Percentiles rank a stretch among this genome's conserved stretches.
Evolutionary conservation across 1,140 invertebrate species (phyloP).

Genomic region (Watersipora subatra): DNA sequence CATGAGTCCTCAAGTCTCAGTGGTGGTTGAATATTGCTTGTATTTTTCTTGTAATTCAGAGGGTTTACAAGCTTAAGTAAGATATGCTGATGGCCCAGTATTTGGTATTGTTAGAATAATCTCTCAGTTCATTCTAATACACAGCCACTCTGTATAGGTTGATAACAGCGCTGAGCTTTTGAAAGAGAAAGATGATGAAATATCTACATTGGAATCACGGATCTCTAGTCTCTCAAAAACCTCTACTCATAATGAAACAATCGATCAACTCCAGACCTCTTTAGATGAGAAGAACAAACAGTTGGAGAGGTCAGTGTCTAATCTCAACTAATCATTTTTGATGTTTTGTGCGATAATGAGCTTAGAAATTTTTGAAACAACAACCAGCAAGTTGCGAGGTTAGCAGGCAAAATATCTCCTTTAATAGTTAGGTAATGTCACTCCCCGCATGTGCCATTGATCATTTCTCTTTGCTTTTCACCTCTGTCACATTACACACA

Average conservation of each 20-base stretch:
- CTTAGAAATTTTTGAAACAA: not conserved
- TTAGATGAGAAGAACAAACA: slow-evolving; percentile 93
- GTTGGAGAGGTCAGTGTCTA: slow-evolving; percentile 49
- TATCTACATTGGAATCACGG: slow-evolving; percentile 80
- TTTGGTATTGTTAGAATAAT: too few relatives aligned
- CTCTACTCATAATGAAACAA: slow-evolving; percentile 45
- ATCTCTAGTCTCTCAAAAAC: slow-evolving; percentile 49
- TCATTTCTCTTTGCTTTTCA: not conserved
- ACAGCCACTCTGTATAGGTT: slow-evolving; percentile 66
- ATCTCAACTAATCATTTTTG: not conserved
- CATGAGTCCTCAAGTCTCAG: not conserved
- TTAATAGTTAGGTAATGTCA: not conserved
- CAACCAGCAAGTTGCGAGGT: not conserved
- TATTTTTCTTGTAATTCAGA: not conserved
- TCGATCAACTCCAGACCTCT: slow-evolving; percentile 83
- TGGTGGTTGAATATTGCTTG: not conserved
- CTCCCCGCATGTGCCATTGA: not conserved
- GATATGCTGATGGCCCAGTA: not conserved
- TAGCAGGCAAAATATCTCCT: not conserved
- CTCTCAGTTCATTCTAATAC: too few relatives aligned
- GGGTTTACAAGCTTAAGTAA: too few relatives aligned
- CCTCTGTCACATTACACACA: too few relatives aligned
- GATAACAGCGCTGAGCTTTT: slow-evolving; percentile 91
- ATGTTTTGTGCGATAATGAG: not conserved
- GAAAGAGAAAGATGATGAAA: slow-evolving; percentile 94